Base-by-base conservation (phyloP, 2,797 vertebrate species). In the Agapornis canus region DNA sequence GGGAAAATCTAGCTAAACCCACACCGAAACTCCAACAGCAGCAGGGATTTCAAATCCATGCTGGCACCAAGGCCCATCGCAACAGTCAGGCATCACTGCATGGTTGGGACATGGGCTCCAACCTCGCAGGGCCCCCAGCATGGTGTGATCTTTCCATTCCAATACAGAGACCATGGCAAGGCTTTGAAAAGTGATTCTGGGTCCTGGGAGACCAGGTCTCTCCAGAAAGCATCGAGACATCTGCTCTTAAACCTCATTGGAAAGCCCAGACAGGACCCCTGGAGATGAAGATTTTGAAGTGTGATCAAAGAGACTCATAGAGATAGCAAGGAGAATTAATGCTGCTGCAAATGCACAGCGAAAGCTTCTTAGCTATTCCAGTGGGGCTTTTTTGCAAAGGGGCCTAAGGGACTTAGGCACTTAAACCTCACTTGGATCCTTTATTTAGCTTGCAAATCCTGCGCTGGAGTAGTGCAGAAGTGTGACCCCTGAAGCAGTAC, bases 381-480 rank as follows among this genome's bases (percentile, higher is more conserved):
- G 54, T 2, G 70, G 66, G 85, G n/a, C 5, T 92, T 85, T 85
- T 37, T 70, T 35, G 65, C 80, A 79, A 64, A 79, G 73, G 66
- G 75, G 75, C 83, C 93, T 82, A 76, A 72, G 90, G 82, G 93
- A 95, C 54, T 84, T 66, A 84, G 96, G 92, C 92, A 95, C 88
- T 96, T 86, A 89, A 68, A 80, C 21, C 83, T 56, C 88, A 40
- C 86, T 84, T 6, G 7, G 81, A 61, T 56, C 90, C 81, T 90
- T 89, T 86, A 89, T 93, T 90, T 84, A 89, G 90, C 70, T 76
- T 93, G 93, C 88, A 95, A 83, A 95, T 86, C 77, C 86, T 65
- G 77, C 0, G 1, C 76, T 57, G 87, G 35, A 89, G 89, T 48
- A 51, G 69, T 5, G 65, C 93, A 90, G 82, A 61, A 93, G 71